Evolutionary conservation across 2,888 invertebrate species (phyloP), one percentile per base, ranked within the genome.

Genomic region (Phaedon cochleariae): DNA sequence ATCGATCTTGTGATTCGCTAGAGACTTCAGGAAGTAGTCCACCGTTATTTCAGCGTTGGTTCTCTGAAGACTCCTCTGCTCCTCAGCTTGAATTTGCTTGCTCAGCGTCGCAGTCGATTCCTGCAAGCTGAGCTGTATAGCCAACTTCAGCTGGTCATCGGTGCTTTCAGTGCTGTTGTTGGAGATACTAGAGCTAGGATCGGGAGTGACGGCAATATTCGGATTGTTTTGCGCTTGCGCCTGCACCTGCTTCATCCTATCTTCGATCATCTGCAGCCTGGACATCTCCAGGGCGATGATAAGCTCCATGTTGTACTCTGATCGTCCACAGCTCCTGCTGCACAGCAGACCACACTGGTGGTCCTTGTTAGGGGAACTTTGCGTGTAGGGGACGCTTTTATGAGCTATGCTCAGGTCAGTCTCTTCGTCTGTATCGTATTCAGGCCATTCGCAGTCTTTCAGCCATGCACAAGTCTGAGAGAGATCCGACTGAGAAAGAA

Each of bases 211-310:
- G 9, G 71, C 73, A 7, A 77, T 74, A 10, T 73, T 75, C 12
- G 21, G 53, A 6, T 64, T 60, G 29, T 64, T 65, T 17, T 57
- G 57, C 45, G 57, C 22, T 52, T 31, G 52, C 10, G 72, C 71
- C 52, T 76, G 77, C 37, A 78, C 84, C 79, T 85, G 84, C 70
- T 85, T 85, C 77, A 86, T 83, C 71, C 85, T 81, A 75, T 90
- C 90, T 78, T 88, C 87, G 52, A 89, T 85, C 85, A 88, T 88
- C 82, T 90, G 90, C 48, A 90, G 82, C 15, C 90, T 83, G 0
- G 90, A 90, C 89, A 90, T 89, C 80, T 90, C 90, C 64, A 90
- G 77, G 0, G 90, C 90, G 67, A 90, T 87, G 67, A 89, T 85
- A 51, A 90, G 81, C 75, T 90, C 90, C 85, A 90, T 87, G 74